Conservation (phyloP, 2,888 invertebrate species). For the Nudaria mundana region DNA sequence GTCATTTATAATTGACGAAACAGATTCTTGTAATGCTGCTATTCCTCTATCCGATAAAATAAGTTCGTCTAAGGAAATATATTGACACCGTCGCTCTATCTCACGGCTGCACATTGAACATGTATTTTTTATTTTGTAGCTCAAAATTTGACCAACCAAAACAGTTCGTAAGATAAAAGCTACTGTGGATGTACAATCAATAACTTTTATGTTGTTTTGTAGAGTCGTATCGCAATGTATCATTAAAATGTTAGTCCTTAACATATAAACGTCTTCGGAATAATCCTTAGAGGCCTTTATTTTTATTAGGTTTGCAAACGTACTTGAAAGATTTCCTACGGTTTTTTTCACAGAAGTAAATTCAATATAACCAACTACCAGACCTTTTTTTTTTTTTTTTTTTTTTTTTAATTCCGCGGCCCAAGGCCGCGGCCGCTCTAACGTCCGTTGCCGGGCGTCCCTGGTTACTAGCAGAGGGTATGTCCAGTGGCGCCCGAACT, state of each 20-base stretch:
- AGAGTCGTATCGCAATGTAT: conserved; percentile 4
- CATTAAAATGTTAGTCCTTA: conserved; percentile 8
- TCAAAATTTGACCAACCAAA: conserved; percentile 1
- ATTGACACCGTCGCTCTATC: conserved; percentile 3
- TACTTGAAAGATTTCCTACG: conserved; percentile 3
- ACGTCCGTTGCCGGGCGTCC: too few relatives aligned
- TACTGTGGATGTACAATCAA: conserved; percentile 3
- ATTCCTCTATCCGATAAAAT: conserved; percentile 1
- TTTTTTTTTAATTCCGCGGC: too few relatives aligned
- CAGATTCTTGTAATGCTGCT: conserved; percentile 2
- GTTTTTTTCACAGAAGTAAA: background rate
- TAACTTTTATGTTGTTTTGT: background rate
- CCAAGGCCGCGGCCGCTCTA: too few relatives aligned
- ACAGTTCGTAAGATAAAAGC: conserved; percentile 5
- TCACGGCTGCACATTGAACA: conserved; percentile 3
- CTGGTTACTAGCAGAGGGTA: too few relatives aligned
- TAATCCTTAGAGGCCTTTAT: conserved; percentile 6
- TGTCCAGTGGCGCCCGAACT: too few relatives aligned
- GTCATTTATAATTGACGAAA: conserved; percentile 1
- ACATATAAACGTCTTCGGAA: conserved; percentile 7
- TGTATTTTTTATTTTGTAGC: conserved; percentile 5
- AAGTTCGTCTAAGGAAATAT: conserved; percentile 5
- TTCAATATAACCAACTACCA: background rate
- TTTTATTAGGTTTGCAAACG: conserved; percentile 7
- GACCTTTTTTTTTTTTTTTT: too few relatives aligned